phyloP scores from a whole-genome alignment of 2,888 invertebrate genomes.

The Apodemia zela region DNA sequence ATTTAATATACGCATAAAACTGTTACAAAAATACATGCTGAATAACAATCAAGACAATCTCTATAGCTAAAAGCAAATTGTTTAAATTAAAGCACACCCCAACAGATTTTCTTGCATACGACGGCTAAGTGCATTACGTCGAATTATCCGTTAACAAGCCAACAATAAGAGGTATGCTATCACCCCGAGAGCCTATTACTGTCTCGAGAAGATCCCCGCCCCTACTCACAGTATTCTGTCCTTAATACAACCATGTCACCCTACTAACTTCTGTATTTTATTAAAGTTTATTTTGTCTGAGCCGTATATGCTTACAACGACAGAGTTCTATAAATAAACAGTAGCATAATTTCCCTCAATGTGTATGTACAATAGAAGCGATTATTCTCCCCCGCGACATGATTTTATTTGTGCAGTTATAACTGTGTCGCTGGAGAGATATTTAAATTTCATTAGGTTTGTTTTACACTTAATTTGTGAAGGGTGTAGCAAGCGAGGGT shows the following conservation, averaged over 20 bases:
- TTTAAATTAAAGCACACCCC: slow-evolving; percentile 30
- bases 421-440: slow-evolving; percentile 73
- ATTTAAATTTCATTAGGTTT: slow-evolving; percentile 81
- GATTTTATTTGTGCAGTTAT: slow-evolving; percentile 80
- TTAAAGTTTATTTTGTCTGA: slow-evolving; percentile 32
- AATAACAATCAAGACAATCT: not conserved
- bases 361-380: slow-evolving; percentile 71
- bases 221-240: slow-evolving; percentile 54
- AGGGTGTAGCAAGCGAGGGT: slow-evolving; percentile 69
- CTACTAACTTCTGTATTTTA: slow-evolving; percentile 31
- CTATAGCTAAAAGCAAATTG: slow-evolving; percentile 11
- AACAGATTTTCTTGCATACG: slow-evolving; percentile 55
- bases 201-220: slow-evolving; percentile 67
- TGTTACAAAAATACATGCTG: not conserved
- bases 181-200: slow-evolving; percentile 73
- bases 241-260: slow-evolving; percentile 59
- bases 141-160: slow-evolving; percentile 72
- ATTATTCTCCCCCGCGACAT: slow-evolving; percentile 74
- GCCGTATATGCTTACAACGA: slow-evolving; percentile 41
- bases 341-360: slow-evolving; percentile 59
- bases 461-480: slow-evolving; percentile 81
- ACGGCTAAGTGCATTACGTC: slow-evolving; percentile 57
- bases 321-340: slow-evolving; percentile 54
- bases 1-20: no score
- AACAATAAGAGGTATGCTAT: slow-evolving; percentile 74